phyloP scores from a whole-genome alignment of 2,888 invertebrate genomes.

The Agrochola lychnidis region DNA sequence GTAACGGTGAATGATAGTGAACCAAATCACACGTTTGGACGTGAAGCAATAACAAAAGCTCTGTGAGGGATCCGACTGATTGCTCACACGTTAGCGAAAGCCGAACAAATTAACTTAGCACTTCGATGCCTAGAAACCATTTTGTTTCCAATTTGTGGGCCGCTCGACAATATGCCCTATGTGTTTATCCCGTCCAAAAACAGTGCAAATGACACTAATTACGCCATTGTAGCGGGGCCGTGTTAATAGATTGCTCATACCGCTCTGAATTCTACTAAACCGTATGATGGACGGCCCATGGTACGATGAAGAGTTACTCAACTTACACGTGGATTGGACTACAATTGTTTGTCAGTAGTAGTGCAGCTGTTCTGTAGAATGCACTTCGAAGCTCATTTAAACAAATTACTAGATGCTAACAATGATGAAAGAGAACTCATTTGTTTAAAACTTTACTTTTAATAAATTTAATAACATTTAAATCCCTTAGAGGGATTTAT shows the following conservation, averaged over 20 bases:
- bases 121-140: constrained; percentile 82
- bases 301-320: constrained; percentile 38
- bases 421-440: neutral
- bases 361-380: neutral
- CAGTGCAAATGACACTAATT: constrained; percentile 90
- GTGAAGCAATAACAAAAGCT: constrained; percentile 77
- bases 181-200: constrained; percentile 90
- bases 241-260: constrained; percentile 87
- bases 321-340: constrained; percentile 24
- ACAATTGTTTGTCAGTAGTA: neutral
- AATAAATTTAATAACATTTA: too few relatives aligned
- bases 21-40: constrained; percentile 72
- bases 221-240: constrained; percentile 81
- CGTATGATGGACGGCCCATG: constrained; percentile 52
- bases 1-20: constrained; percentile 77
- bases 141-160: constrained; percentile 87
- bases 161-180: constrained; percentile 85
- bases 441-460: neutral
- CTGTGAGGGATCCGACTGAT: constrained; percentile 78
- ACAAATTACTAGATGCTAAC: neutral
- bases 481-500: too few relatives aligned
- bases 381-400: neutral
- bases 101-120: constrained; percentile 90
- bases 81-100: constrained; percentile 90
- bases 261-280: constrained; percentile 77